Evolutionary conservation across 2,797 vertebrate genomes (phyloP).

Genomic region (Rhinella marina): DNA sequence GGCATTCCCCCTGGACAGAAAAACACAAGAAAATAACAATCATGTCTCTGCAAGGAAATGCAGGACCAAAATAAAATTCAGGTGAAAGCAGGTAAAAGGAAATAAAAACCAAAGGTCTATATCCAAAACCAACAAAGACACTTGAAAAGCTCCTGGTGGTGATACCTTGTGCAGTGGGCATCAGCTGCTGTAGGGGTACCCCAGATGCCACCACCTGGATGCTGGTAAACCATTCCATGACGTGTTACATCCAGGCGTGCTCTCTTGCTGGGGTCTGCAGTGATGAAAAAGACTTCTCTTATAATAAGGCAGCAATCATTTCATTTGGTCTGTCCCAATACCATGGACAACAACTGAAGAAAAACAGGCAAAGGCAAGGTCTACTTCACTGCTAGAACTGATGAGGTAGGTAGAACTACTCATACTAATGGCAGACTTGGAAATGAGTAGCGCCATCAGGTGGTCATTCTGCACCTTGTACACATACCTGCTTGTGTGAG

Average conservation of each 20-base stretch:
- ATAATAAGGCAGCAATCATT: constrained; percentile 24
- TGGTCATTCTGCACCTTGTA: background rate
- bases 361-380: background rate
- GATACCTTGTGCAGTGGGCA: constrained; percentile 99
- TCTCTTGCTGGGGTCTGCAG: constrained; percentile 99
- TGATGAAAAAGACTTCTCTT: constrained; percentile 66
- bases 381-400: background rate
- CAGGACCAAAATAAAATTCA: background rate
- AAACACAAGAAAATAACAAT: constrained; percentile 44
- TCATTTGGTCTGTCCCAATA: background rate
- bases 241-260: constrained; percentile 98
- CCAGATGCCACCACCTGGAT: constrained; percentile 96
- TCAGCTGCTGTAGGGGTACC: constrained; percentile 99
- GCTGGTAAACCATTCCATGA: constrained; percentile 99
- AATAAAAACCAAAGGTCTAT: background rate
- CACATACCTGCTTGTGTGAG: constrained; percentile 90
- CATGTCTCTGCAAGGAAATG: background rate
- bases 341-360: background rate
- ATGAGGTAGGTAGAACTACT: background rate
- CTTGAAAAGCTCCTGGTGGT: background rate
- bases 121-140: background rate
- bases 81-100: background rate
- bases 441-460: background rate
- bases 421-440: background rate
- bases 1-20: constrained; percentile 83